Evolutionary conservation across 2,113 vertebrate species (phyloP), one percentile per base, ranked within the genome.

Genomic region (Anhinga anhinga): DNA sequence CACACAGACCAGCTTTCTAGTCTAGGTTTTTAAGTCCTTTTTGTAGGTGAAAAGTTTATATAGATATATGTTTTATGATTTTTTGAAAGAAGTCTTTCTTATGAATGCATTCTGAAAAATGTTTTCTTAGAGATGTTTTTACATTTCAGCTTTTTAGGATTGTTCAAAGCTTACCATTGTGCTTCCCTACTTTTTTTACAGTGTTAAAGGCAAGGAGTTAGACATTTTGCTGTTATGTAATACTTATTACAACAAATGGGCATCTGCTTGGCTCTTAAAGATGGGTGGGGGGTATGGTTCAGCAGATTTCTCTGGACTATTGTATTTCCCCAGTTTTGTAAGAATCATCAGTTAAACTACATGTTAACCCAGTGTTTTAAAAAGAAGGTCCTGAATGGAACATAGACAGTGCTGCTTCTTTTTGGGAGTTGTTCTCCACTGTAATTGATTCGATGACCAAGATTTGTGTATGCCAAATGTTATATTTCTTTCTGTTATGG

Each of bases 151-250:
- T 23, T 49, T 63, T 58, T 81, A 55, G n/a, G 11, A 40, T 44
- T 27, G 25, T 53, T 84, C 36, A 44, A 50, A 83, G 20, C 2
- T 47, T 59, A 15, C 15, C 7, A 25, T 52, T 76, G 5, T 26
- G 8, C 25, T 82, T 66, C 17, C 3, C 2, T 13, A 3, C 13
- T 7, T 55, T 29, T 17, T 55, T 65, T 49, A 10, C 5, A 42
- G 36, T 29, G 6, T 53, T 53, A 53, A 53, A 34, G 26, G 16
- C 11, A 44, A 66, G 42, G 32, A 55, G 25, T 44, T 78, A 53
- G 10, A 5, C 0, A 0, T 62, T 47, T 58, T 83, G 26, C 19
- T 58, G 19, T 32, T 67, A 7, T 3, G 1, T 30, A n/a, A n/a
- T 50, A 36, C 9, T 70, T 19, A 13, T 4, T 26, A 1, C 18